Base-by-base conservation (phyloP, 2,888 invertebrate species). In the Acanthosepion pharaonis region DNA sequence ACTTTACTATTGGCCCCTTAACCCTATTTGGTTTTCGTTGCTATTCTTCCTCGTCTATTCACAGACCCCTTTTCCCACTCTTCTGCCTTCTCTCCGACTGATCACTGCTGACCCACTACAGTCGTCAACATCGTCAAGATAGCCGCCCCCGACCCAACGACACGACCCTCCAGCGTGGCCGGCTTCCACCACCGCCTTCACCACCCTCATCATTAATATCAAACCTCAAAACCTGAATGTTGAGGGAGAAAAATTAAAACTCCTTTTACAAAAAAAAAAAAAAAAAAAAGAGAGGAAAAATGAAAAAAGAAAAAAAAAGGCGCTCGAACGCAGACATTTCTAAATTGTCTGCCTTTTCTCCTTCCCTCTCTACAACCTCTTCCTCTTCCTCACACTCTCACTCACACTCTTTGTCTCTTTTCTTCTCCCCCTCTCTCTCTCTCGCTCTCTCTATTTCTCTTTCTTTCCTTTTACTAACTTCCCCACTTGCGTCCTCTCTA, bases 161-260 rank as follows among this genome's bases (percentile, higher is more conserved):
- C 78, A 33, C n/a, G 78, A 78, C 18, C 78, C 78, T 18, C 11
- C 9, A 78, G n/a, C 78, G 78, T 11, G 78, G n/a, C 78, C 78
- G n/a, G 78, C n/a, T 3, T 11, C 11, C 78, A 18, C 78, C 33
- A 15, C 78, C 78, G n/a, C n/a, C 78, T 78, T 78, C 78, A 78
- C 78, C 78, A 78, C 78, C 78, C 78, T 78, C 78, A 78, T 78
- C 78, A 78, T 78, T 78, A 78, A 78, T 78, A 78, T 78, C 78
- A 78, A 78, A 78, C 78, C 78, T 78, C 78, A 78, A 78, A 78
- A 78, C 78, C 78, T 78, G n/a, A 78, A 78, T 78, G 33, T 78
- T 78, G 78, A n/a, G 78, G 78, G 78, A 33, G 78, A 33, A 78
- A 78, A 78, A n/a, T 78, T 78, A n/a, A n/a, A n/a, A n/a, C n/a